Evolutionary conservation across 2,797 vertebrate genomes (phyloP), one percentile per base, ranked within the genome.

Genomic region (Melopsittacus undulatus): DNA sequence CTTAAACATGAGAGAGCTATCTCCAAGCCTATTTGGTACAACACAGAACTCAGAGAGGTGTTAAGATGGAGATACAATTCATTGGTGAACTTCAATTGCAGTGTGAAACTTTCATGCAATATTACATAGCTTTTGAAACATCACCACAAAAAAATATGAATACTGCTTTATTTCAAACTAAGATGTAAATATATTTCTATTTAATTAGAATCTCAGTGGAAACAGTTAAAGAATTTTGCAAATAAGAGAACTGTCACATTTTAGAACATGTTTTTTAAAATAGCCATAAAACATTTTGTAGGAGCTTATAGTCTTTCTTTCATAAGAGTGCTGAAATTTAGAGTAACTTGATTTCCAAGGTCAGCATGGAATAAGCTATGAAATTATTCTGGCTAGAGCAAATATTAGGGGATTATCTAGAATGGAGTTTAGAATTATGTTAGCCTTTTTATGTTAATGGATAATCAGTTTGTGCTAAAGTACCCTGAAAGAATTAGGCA

Each of bases 311-410:
- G 40, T 52, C 40, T 90, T 79, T 48, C 56, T 90, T 95, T 92
- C 54, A 49, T 45, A 59, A 86, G 26, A 38, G 38, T 42, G 46
- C 36, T 87, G 79, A 92, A 91, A 87, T 92, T 91, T 77, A 67
- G 29, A 83, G 91, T 89, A 86, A 87, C 43, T 94, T 80, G 18
- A 54, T 95, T 96, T 89, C 81, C 92, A 92, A 52, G 62, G 78
- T 92, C 83, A 67, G 13, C 49, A 22, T 91, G 79, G 62, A 80
- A 85, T 89, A 93, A 95, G 22, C 32, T 83, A 36, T 77, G 62
- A 95, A 83, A 96, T 89, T 70, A 75, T 72, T 94, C 75, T 86
- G 76, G 18, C 42, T 80, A 69, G 24, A 89, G 73, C 49, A 89
- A 89, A 85, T 76, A 81, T 63, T 87, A 66, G 34, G 16, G 43